Conservation (phyloP, 2,113 vertebrate genomes). For the Periophthalmodon schlosseri region DNA sequence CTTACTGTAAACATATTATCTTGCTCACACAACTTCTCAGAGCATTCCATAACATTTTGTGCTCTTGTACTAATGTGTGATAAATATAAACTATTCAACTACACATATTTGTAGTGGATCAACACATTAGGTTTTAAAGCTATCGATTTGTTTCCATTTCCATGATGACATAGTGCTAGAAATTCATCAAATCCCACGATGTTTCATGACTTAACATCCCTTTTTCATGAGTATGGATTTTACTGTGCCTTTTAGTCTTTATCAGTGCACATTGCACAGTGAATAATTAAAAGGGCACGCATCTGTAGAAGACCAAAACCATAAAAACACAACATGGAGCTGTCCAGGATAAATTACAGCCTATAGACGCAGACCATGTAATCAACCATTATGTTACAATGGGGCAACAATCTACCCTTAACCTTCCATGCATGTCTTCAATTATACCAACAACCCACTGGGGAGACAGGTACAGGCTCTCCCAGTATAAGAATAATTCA, state of each 20-base stretch:
- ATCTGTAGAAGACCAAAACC: not conserved
- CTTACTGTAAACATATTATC: no score
- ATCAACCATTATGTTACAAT: not conserved
- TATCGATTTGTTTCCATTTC: not conserved
- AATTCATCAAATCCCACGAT: not conserved
- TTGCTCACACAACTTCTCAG: no score
- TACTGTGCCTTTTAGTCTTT: not conserved
- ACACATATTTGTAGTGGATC: no score
- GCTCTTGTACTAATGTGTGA: no score
- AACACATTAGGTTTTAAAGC: not conserved
- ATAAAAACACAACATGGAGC: not conserved
- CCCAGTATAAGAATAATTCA: not conserved
- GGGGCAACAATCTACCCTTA: not conserved
- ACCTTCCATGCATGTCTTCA: constrained; percentile 8
- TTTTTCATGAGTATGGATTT: constrained; percentile 7
- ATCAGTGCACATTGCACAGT: not conserved
- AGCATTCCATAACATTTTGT: no score
- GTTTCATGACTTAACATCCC: not conserved
- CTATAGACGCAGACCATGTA: not conserved
- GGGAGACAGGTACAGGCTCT: not conserved
- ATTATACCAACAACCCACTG: not conserved
- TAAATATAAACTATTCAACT: no score
- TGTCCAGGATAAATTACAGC: constrained; percentile 2
- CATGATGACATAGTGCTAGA: not conserved
- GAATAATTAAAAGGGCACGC: not conserved